Percentiles rank a stretch among this genome's conserved stretches.
Conservation (phyloP, 2,113 vertebrate species). For the Dendrocopos noguchii region DNA sequence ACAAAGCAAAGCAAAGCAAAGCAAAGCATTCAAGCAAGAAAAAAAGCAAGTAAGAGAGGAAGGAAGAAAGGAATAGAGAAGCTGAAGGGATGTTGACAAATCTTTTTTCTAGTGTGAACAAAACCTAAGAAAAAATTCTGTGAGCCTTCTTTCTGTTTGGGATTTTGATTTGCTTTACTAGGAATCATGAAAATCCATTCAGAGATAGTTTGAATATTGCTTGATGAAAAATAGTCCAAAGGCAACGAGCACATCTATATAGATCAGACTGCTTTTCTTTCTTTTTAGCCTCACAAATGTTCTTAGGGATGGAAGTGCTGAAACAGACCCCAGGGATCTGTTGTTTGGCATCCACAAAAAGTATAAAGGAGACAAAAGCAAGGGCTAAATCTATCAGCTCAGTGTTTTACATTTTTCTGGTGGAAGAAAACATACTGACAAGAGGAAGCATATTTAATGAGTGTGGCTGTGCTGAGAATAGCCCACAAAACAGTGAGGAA, state of each 20-base stretch:
- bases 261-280: not conserved
- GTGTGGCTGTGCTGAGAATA: not conserved
- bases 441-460: not conserved
- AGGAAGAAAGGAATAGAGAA: not conserved
- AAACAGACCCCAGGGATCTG: not conserved
- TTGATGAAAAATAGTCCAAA: not conserved
- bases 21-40: accelerated
- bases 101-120: not conserved
- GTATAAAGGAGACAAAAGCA: not conserved
- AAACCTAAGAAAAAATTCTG: not conserved
- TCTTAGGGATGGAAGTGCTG: not conserved
- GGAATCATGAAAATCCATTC: not conserved
- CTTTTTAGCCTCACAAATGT: not conserved
- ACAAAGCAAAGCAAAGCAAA: accelerated
- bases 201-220: not conserved
- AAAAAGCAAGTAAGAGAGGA: not conserved
- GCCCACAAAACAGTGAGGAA: not conserved
- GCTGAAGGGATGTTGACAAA: not conserved
- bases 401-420: not conserved
- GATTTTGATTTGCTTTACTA: not conserved
- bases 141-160: not conserved
- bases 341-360: not conserved
- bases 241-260: not conserved
- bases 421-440: not conserved
- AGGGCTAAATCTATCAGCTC: not conserved